phyloP scores from a whole-genome alignment of 2,888 invertebrate species.

The Brassicogethes aeneus region DNA sequence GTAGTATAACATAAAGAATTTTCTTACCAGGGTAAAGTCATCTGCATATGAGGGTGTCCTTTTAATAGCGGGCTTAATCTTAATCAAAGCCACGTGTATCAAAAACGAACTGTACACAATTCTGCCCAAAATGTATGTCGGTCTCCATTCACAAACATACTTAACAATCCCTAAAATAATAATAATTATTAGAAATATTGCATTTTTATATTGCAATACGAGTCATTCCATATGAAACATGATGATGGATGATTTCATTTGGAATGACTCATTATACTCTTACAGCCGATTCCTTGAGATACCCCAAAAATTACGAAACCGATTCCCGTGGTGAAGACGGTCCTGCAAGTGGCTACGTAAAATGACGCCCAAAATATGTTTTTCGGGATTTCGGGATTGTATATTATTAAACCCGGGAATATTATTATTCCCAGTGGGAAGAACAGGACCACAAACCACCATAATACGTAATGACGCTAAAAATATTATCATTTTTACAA shows the following conservation, averaged over 20 bases:
- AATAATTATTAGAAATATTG: background rate
- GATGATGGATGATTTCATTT: background rate
- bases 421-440: constrained; percentile 7
- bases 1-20: too few species aligned
- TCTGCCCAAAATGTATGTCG: constrained; percentile 19
- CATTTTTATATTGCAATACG: background rate
- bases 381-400: constrained; percentile 1
- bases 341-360: constrained; percentile 9
- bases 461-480: constrained; percentile 1
- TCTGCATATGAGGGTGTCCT: constrained; percentile 12
- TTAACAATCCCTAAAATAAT: constrained; percentile 11
- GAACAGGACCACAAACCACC: constrained; percentile 10
- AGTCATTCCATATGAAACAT: background rate
- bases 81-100: constrained; percentile 16
- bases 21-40: constrained; percentile 15
- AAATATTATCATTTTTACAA: too few species aligned
- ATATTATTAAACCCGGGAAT: constrained; percentile 8
- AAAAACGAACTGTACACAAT: constrained; percentile 22
- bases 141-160: constrained; percentile 12
- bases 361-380: constrained; percentile 7
- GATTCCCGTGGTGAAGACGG: constrained; percentile 15
- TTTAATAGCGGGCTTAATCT: constrained; percentile 9
- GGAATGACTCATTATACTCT: background rate
- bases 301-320: constrained; percentile 11
- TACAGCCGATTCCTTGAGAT: constrained; percentile 10